These are phyloP conservation scores for Oncorhynchus mykiss DNA, from an alignment of 2,113 vertebrate species.

Conservation along the genomic window DNA sequence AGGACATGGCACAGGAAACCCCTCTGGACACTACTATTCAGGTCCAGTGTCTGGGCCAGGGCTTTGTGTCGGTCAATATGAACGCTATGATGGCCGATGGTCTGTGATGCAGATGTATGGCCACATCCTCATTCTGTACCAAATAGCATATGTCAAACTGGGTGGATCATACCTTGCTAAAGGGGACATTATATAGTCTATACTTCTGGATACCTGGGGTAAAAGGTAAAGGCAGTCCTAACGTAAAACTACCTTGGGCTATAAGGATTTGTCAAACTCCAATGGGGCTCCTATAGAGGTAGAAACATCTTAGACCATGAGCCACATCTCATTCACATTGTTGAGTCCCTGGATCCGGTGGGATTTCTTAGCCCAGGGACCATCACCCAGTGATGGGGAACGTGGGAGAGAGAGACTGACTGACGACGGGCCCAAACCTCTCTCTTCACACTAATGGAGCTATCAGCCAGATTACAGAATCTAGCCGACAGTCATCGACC, in stretches of 20 bases:
- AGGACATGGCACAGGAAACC: conserved; percentile 39
- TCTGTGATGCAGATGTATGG: conserved; percentile 33
- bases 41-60: not conserved
- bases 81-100: conserved; percentile 27
- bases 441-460: conserved; percentile 50
- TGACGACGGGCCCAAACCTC: conserved; percentile 32
- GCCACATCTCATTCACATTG: not conserved
- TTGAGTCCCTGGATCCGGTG: not conserved
- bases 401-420: conserved; percentile 11
- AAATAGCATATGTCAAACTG: conserved; percentile 7
- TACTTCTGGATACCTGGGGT: not conserved
- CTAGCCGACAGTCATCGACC: conserved; percentile 49
- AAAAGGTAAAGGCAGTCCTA: not conserved
- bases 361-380: not conserved
- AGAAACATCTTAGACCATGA: not conserved
- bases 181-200: not conserved
- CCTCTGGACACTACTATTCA: conserved; percentile 2
- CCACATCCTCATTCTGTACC: conserved; percentile 5
- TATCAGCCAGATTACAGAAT: conserved; percentile 41
- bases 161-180: not conserved
- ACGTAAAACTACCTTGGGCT: not conserved
- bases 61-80: conserved; percentile 32
- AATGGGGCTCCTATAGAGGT: not conserved
- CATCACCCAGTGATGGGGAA: not conserved
- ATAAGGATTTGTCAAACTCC: not conserved